Conservation (phyloP, 2,797 vertebrate genomes). For the Aldrovandia affinis region DNA sequence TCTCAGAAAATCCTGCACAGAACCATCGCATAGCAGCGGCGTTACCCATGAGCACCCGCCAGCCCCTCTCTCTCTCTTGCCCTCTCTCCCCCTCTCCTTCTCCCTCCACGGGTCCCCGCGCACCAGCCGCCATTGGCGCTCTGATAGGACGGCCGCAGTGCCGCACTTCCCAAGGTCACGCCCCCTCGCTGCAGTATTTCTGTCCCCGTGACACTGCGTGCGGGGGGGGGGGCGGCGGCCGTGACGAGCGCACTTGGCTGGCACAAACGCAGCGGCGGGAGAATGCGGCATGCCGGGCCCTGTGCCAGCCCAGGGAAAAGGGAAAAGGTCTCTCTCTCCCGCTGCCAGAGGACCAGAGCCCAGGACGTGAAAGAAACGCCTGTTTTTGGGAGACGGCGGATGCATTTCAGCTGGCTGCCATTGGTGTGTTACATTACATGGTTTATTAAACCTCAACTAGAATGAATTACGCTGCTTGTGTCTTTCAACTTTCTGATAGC, state of each 20-base stretch:
- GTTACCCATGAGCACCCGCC: background rate
- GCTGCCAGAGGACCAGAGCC: constrained; percentile 59
- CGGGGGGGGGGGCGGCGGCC: constrained; percentile 41
- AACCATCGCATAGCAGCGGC: background rate
- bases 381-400: constrained; percentile 73
- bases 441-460: constrained; percentile 61
- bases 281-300: constrained; percentile 66
- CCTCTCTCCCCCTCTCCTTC: no score
- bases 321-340: constrained; percentile 63
- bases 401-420: constrained; percentile 54
- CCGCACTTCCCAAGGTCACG: constrained; percentile 52
- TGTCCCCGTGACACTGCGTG: constrained; percentile 43
- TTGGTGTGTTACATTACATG: constrained; percentile 58
- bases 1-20: background rate
- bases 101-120: no score
- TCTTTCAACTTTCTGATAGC: background rate
- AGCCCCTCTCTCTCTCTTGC: background rate
- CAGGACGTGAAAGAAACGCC: constrained; percentile 47
- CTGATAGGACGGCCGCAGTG: constrained; percentile 13
- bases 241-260: constrained; percentile 63
- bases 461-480: background rate
- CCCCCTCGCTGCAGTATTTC: constrained; percentile 45
- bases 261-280: constrained; percentile 56
- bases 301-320: no score
- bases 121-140: background rate